phyloP scores from a whole-genome alignment of 2,797 vertebrate species.

The Oreonectes daqikongensis region DNA sequence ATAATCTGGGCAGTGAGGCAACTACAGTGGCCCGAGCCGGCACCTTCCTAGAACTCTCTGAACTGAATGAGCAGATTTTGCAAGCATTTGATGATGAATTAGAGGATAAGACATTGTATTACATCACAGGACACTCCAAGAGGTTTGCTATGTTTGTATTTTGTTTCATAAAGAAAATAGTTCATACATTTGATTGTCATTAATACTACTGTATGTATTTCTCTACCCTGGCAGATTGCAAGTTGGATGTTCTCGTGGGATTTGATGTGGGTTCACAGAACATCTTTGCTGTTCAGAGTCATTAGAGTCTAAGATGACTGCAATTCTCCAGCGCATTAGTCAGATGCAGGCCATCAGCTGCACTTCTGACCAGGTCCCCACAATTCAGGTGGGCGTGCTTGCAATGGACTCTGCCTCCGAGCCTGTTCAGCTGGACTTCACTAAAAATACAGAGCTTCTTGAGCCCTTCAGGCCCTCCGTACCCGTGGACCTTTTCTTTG shows the following conservation, averaged over 20 bases:
- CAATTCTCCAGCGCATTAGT: slow-evolving; percentile 83
- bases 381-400: slow-evolving; percentile 82
- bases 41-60: slow-evolving; percentile 80
- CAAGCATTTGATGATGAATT: slow-evolving; percentile 84
- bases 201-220: slow-evolving; percentile 18
- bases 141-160: slow-evolving; percentile 70
- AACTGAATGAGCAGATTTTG: slow-evolving; percentile 89
- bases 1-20: slow-evolving; percentile 79
- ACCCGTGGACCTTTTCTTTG: slow-evolving; percentile 84
- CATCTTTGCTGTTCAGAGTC: slow-evolving; percentile 84
- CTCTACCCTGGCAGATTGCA: slow-evolving; percentile 76
- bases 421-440: slow-evolving; percentile 84
- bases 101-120: slow-evolving; percentile 79
- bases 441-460: slow-evolving; percentile 77
- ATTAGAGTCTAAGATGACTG: slow-evolving; percentile 81
- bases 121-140: slow-evolving; percentile 60
- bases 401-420: slow-evolving; percentile 77
- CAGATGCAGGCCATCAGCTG: slow-evolving; percentile 89
- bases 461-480: slow-evolving; percentile 78
- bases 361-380: slow-evolving; percentile 77
- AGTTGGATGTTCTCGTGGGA: slow-evolving; percentile 89
- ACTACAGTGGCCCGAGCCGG: slow-evolving; percentile 81
- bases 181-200: background rate
- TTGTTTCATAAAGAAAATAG: slow-evolving; percentile 8
- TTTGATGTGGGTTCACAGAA: slow-evolving; percentile 88